Evolutionary conservation across 2,888 invertebrate species (phyloP).

Genomic region (Cyaniris semiargus): DNA sequence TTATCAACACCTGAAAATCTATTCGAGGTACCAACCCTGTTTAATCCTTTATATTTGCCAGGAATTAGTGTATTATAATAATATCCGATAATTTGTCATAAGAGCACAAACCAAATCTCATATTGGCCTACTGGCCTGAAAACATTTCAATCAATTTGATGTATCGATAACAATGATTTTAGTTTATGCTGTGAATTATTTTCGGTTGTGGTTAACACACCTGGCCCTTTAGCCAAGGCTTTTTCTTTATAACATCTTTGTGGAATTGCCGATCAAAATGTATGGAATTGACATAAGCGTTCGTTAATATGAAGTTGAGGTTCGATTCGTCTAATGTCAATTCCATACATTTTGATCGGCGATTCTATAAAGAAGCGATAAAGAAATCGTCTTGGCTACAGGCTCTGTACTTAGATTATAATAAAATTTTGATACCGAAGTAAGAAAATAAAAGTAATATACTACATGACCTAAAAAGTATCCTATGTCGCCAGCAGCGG

Average conservation of each 20-base stretch:
- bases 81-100: background rate
- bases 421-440: no score
- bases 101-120: background rate
- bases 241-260: background rate
- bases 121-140: constrained; percentile 3
- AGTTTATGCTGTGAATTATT: background rate
- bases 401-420: no score
- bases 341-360: no score
- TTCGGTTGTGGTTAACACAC: background rate
- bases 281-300: no score
- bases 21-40: background rate
- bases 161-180: background rate
- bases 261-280: background rate
- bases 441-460: no score
- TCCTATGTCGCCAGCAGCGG: no score
- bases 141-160: background rate
- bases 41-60: background rate
- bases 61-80: background rate
- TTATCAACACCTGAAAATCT: background rate
- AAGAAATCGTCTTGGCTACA: no score
- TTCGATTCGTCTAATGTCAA: no score
- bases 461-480: no score
- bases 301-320: no score
- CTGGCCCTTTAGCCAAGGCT: background rate
- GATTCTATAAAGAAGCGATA: no score